These are phyloP conservation scores for Watsonalla cultraria DNA, from an alignment of 2,888 invertebrate species.

Conservation along the genomic window DNA sequence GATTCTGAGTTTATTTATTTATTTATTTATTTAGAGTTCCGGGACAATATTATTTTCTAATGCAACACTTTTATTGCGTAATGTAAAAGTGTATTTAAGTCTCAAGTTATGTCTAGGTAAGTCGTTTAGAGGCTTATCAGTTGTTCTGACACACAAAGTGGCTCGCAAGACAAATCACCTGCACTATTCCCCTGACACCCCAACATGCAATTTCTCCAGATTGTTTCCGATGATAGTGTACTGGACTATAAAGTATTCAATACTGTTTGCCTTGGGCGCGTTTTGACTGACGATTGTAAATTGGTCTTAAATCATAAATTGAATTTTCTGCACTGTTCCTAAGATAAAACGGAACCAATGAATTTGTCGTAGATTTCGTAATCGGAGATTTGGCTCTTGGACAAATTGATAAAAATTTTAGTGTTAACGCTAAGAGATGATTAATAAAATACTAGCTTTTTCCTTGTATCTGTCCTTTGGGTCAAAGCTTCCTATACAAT, in stretches of 20 bases:
- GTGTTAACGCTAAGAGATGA: too few species aligned
- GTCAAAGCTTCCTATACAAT: too few species aligned
- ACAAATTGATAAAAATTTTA: too few species aligned
- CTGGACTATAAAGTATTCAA: constrained; percentile 35
- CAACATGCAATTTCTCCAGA: constrained; percentile 50
- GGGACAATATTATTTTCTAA: background rate
- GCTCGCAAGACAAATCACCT: constrained; percentile 46
- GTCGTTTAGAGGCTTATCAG: constrained; percentile 22
- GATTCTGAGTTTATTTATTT: too few species aligned
- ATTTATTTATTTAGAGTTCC: constrained; percentile 18
- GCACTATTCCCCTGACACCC: constrained; percentile 35
- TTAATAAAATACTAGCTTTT: too few species aligned
- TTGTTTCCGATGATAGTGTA: constrained; percentile 43
- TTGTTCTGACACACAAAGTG: constrained; percentile 35
- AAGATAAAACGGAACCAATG: background rate
- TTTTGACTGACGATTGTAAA: constrained; percentile 25
- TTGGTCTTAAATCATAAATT: constrained; percentile 19
- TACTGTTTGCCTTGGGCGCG: constrained; percentile 29
- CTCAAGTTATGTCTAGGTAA: constrained; percentile 14
- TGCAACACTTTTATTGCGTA: too few species aligned
- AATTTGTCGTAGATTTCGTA: background rate
- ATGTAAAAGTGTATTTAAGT: too few species aligned
- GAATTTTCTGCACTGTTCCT: background rate
- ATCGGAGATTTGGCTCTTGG: too few species aligned
- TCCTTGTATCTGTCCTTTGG: too few species aligned